Conservation (phyloP, 1,140 invertebrate genomes). For the Drosophila serrata region DNA sequence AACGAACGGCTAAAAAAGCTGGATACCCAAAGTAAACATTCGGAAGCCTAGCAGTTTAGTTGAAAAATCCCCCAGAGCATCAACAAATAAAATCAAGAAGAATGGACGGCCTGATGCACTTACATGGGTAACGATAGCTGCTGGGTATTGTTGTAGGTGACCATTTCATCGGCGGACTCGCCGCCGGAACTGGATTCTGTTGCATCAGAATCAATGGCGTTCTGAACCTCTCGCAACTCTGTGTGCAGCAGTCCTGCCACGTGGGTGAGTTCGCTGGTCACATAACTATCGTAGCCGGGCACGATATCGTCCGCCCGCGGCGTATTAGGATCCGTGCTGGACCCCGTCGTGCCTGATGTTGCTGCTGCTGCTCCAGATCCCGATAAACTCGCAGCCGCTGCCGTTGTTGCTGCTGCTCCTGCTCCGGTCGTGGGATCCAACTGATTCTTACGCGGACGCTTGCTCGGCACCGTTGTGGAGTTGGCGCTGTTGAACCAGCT, state of each 20-base stretch:
- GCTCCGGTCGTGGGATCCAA: slow-evolving; percentile 18
- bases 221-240: slow-evolving; percentile 90
- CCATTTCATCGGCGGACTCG: slow-evolving; percentile 96
- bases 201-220: slow-evolving; percentile 94
- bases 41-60: slow-evolving; percentile 4
- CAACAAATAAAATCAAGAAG: neutral
- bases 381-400: slow-evolving; percentile 54
- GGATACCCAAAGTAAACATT: neutral
- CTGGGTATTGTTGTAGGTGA: slow-evolving; percentile 91
- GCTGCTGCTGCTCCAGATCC: slow-evolving; percentile 84
- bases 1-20: slow-evolving; percentile 5
- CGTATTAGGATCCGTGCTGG: slow-evolving; percentile 3
- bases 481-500: slow-evolving; percentile 64
- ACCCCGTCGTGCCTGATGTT: slow-evolving; percentile 10
- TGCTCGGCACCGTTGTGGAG: slow-evolving; percentile 41
- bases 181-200: slow-evolving; percentile 97
- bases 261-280: slow-evolving; percentile 87
- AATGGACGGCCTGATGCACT: slow-evolving; percentile 86
- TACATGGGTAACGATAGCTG: slow-evolving; percentile 91
- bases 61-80: neutral
- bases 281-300: slow-evolving; percentile 85
- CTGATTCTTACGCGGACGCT: slow-evolving; percentile 60
- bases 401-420: slow-evolving; percentile 1
- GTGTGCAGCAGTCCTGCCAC: slow-evolving; percentile 89
- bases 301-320: slow-evolving; percentile 73